These are phyloP conservation scores for Catharus ustulatus DNA, from an alignment of 2,797 vertebrate genomes.

Conservation along the genomic window DNA sequence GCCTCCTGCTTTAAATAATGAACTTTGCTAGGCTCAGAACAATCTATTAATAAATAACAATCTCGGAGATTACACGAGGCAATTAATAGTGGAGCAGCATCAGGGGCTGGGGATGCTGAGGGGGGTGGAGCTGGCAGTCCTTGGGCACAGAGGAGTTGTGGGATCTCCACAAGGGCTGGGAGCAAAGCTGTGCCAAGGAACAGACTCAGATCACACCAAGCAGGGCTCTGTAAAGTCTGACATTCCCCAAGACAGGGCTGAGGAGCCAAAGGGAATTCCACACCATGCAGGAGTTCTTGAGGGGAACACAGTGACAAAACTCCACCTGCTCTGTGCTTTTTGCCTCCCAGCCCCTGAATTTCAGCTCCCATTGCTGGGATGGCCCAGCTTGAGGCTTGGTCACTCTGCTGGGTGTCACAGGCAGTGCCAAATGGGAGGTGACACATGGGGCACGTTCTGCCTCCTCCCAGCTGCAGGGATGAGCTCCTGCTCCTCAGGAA, in stretches of 20 bases:
- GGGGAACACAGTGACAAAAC: neutral
- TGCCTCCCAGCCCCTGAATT: accelerated
- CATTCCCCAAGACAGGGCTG: neutral
- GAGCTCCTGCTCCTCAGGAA: neutral
- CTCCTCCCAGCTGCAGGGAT: neutral
- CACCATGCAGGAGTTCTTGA: accelerated
- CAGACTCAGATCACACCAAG: neutral
- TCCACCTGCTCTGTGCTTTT: neutral
- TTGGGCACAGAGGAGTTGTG: neutral
- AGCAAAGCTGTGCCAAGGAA: neutral
- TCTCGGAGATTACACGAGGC: conserved; percentile 41
- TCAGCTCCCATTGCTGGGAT: neutral
- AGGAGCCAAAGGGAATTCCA: too few relatives aligned
- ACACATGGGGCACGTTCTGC: accelerated
- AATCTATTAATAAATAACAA: conserved; percentile 74
- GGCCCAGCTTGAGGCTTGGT: neutral
- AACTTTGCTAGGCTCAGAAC: conserved; percentile 39
- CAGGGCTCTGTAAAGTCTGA: neutral
- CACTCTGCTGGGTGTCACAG: too few relatives aligned
- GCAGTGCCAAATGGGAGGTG: accelerated
- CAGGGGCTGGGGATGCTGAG: neutral
- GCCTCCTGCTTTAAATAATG: conserved; percentile 63
- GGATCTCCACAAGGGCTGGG: neutral
- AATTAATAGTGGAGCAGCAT: conserved; percentile 52
- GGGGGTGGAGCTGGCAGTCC: neutral